phyloP scores from a whole-genome alignment of 2,888 invertebrate species.

The Drosophila recens region DNA sequence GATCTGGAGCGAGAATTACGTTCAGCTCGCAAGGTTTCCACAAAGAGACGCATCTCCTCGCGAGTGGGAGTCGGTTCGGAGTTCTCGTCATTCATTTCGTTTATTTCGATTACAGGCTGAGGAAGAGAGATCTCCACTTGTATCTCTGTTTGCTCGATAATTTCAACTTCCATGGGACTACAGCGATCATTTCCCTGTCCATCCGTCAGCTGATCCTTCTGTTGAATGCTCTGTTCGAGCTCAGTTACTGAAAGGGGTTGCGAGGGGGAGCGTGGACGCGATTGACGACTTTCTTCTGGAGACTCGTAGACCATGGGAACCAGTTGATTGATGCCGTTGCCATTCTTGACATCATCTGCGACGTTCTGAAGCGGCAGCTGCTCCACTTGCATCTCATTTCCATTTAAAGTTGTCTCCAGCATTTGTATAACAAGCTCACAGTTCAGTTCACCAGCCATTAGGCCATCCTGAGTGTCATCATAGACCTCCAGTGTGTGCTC shows the following conservation, averaged over 20 bases:
- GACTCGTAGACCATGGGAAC: slow-evolving; percentile 57
- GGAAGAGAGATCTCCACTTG: slow-evolving; percentile 29
- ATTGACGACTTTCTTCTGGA: slow-evolving; percentile 30
- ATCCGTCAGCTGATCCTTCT: slow-evolving; percentile 62
- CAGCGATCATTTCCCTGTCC: not conserved
- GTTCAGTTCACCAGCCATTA: slow-evolving; percentile 54
- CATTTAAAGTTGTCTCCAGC: slow-evolving; percentile 55
- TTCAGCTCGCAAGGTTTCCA: slow-evolving; percentile 58
- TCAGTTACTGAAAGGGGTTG: slow-evolving; percentile 39
- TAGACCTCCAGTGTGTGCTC: slow-evolving; percentile 68
- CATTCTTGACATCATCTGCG: slow-evolving; percentile 65
- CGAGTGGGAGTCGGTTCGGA: slow-evolving; percentile 22
- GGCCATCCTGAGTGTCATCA: slow-evolving; percentile 66
- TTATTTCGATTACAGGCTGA: slow-evolving; percentile 64
- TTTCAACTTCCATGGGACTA: slow-evolving; percentile 44
- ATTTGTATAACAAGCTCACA: slow-evolving; percentile 69
- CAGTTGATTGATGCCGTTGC: slow-evolving; percentile 15
- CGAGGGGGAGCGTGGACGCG: slow-evolving; percentile 65
- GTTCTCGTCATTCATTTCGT: slow-evolving; percentile 37
- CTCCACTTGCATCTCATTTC: slow-evolving; percentile 1
- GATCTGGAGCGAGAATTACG: slow-evolving; percentile 50
- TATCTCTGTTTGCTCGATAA: slow-evolving; percentile 18
- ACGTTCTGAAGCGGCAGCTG: slow-evolving; percentile 62
- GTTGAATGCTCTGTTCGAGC: slow-evolving; percentile 46
- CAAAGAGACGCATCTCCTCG: slow-evolving; percentile 63